These are phyloP conservation scores for Drosophila elegans DNA, from an alignment of 1,140 invertebrate species.

Conservation along the genomic window DNA sequence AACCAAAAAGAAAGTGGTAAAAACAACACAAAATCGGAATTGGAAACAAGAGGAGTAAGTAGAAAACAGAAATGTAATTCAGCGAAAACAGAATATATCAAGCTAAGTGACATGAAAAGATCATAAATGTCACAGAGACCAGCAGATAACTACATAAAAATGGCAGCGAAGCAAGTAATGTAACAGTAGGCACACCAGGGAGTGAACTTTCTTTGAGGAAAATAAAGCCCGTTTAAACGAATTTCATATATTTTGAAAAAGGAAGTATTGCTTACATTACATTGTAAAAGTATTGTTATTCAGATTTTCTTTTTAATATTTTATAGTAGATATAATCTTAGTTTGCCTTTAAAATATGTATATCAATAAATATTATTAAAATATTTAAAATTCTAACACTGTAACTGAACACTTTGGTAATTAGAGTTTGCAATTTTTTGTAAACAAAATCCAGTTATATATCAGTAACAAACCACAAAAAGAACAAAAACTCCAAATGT, in stretches of 20 bases:
- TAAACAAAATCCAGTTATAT: neutral
- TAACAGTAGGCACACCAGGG: neutral
- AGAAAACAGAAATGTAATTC: conserved; percentile 8
- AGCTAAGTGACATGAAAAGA: conserved; percentile 9
- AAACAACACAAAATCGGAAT: neutral
- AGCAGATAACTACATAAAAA: conserved; percentile 1
- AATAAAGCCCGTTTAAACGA: neutral
- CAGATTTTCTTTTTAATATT: no score
- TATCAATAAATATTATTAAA: no score
- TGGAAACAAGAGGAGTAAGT: conserved; percentile 4
- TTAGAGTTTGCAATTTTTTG: neutral
- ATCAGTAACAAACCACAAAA: conserved; percentile 2
- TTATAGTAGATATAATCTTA: no score
- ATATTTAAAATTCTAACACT: no score
- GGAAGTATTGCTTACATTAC: no score
- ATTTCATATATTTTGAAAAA: no score
- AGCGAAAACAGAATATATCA: conserved; percentile 1
- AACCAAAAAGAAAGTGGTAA: neutral
- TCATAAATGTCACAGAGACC: conserved; percentile 7
- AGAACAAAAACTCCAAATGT: conserved; percentile 1
- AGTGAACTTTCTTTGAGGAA: neutral
- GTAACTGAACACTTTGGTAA: neutral
- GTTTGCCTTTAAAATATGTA: no score
- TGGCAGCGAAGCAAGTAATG: neutral
- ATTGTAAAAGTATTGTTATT: no score